Conservation (phyloP, 2,113 vertebrate species). For the Candoia aspera region DNA sequence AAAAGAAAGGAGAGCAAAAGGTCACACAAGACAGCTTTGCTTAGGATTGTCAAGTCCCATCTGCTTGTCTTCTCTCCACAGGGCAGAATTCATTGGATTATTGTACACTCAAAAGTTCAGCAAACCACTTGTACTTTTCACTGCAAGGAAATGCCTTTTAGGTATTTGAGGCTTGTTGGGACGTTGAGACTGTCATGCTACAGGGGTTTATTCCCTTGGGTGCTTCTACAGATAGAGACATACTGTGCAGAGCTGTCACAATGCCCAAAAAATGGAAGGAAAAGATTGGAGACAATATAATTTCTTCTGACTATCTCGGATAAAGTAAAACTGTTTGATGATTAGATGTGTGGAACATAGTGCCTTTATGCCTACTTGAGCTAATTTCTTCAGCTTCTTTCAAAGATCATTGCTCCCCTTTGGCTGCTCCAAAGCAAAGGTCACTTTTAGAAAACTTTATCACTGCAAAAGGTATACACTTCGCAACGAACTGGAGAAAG, state of each 20-base stretch:
- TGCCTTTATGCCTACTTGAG: constrained; percentile 71
- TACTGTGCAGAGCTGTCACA: constrained; percentile 70
- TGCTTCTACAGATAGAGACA: constrained; percentile 64
- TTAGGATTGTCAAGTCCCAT: constrained; percentile 74
- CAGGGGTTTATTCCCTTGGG: constrained; percentile 62
- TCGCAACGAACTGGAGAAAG: constrained; percentile 23
- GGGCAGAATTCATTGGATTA: constrained; percentile 70
- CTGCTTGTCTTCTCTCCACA: constrained; percentile 69
- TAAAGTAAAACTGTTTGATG: constrained; percentile 69
- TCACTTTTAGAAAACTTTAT: constrained; percentile 70
- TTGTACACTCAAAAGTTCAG: constrained; percentile 65
- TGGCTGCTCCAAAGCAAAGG: constrained; percentile 68
- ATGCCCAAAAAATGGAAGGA: constrained; percentile 63
- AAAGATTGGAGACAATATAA: constrained; percentile 67
- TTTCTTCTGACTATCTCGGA: constrained; percentile 74
- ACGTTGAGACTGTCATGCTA: constrained; percentile 62
- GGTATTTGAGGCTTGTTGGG: constrained; percentile 63
- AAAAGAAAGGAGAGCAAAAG: constrained; percentile 63
- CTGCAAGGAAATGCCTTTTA: constrained; percentile 63
- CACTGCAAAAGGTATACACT: constrained; percentile 33
- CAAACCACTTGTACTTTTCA: constrained; percentile 69
- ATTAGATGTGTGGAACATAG: constrained; percentile 71
- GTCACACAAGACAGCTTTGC: constrained; percentile 55
- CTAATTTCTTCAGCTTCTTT: constrained; percentile 67
- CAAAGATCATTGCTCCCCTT: constrained; percentile 71